These are phyloP conservation scores for Poecilobothrus nobilitatus DNA, from an alignment of 2,888 invertebrate species.

Conservation along the genomic window DNA sequence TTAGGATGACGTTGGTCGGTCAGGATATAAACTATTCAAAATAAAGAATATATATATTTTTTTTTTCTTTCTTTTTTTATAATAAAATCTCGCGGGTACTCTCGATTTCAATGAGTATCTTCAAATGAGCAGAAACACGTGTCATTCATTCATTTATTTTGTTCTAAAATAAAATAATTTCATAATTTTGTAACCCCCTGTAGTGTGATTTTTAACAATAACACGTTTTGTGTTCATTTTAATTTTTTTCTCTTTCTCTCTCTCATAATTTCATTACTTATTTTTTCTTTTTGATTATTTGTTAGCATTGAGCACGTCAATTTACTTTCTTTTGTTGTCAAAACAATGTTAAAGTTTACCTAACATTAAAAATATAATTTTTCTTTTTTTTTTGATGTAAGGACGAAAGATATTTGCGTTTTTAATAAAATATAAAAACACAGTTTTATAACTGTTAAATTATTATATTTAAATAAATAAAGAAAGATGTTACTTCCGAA, in stretches of 20 bases:
- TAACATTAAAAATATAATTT: neutral
- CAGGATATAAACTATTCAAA: neutral
- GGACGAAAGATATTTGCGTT: too few species aligned
- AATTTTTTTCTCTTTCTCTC: neutral
- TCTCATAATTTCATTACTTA: too few species aligned
- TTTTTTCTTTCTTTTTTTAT: neutral
- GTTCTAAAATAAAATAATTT: neutral
- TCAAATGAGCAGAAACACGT: neutral
- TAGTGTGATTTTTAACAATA: neutral
- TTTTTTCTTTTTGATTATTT: neutral
- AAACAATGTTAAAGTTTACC: neutral
- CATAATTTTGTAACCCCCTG: neutral
- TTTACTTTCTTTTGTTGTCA: neutral
- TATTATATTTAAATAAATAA: too few species aligned
- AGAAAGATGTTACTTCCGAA: too few species aligned
- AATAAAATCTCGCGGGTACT: neutral
- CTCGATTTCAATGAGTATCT: neutral
- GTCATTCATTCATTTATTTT: neutral
- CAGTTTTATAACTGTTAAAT: too few species aligned
- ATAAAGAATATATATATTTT: neutral
- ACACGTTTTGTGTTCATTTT: neutral
- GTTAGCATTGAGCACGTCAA: neutral
- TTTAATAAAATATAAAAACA: too few species aligned
- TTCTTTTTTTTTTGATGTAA: too few species aligned
- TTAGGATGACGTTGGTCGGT: neutral